Conservation (phyloP, 2,113 vertebrate species). For the Colinus virginianus region DNA sequence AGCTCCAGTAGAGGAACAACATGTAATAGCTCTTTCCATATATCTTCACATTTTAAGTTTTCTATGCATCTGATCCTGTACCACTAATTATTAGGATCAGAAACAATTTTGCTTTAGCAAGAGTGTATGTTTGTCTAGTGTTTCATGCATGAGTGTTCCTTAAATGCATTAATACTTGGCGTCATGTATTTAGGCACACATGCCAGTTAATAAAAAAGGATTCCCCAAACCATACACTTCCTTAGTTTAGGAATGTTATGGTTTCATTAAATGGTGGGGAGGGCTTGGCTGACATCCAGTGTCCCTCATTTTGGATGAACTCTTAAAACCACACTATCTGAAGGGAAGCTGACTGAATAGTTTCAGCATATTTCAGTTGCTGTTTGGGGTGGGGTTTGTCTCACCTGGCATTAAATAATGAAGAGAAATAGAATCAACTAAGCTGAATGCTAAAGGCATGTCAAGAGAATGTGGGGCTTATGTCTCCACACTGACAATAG, state of each 20-base stretch:
- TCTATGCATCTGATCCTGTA: neutral
- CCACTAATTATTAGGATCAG: neutral
- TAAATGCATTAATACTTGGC: neutral
- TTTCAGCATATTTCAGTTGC: neutral
- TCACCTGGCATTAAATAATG: neutral
- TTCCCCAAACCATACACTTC: neutral
- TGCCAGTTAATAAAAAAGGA: neutral
- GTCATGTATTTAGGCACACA: neutral
- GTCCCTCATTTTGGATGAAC: neutral
- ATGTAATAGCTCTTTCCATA: neutral
- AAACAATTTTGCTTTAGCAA: neutral
- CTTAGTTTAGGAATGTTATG: neutral
- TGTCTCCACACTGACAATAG: neutral
- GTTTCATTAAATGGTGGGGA: neutral
- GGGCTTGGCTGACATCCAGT: neutral
- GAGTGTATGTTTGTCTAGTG: neutral
- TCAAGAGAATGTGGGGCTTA: neutral
- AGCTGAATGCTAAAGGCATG: neutral
- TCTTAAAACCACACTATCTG: neutral
- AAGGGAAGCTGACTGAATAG: neutral
- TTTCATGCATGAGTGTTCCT: neutral
- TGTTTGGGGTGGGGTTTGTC: neutral
- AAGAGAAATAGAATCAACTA: neutral
- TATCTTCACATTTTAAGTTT: neutral
- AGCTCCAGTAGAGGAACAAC: neutral